Percentiles rank a stretch among this genome's conserved stretches.
These are phyloP conservation scores for Perca flavescens DNA, from an alignment of 2,113 vertebrate genomes.

Conservation along the genomic window DNA sequence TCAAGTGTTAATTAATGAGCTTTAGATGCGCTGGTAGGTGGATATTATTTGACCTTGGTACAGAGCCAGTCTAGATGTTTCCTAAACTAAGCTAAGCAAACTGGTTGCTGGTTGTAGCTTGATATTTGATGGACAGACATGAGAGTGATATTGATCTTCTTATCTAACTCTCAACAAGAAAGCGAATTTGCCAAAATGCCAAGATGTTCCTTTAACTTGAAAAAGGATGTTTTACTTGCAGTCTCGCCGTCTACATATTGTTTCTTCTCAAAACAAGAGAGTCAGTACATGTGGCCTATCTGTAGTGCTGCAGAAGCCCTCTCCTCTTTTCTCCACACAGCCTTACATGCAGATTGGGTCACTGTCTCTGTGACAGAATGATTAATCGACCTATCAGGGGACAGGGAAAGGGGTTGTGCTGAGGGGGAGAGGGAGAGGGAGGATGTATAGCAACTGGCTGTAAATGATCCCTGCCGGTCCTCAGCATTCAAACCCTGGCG, in stretches of 20 bases:
- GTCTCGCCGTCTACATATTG: slow-evolving; percentile 4
- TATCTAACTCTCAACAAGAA: not conserved
- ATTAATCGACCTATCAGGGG: slow-evolving; percentile 79
- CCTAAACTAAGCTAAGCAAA: slow-evolving; percentile 3
- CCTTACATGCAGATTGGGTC: slow-evolving; percentile 78
- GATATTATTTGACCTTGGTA: not conserved
- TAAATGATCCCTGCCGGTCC: slow-evolving; percentile 71
- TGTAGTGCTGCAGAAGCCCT: slow-evolving; percentile 62
- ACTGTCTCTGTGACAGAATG: slow-evolving; percentile 75
- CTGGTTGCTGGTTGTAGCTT: not conserved
- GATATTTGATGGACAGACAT: not conserved
- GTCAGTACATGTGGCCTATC: slow-evolving; percentile 47
- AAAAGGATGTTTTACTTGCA: not conserved
- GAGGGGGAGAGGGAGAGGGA: slow-evolving; percentile 49
- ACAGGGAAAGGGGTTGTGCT: slow-evolving; percentile 55
- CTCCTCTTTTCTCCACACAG: slow-evolving; percentile 42
- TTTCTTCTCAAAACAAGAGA: slow-evolving; percentile 10
- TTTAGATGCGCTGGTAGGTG: not conserved
- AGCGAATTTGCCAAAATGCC: slow-evolving; percentile 2
- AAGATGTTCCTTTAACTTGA: slow-evolving; percentile 17
- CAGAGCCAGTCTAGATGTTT: not conserved
- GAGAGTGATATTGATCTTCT: not conserved
- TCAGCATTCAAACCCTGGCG: slow-evolving; percentile 57
- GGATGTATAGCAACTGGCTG: slow-evolving; percentile 74
- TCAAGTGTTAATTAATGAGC: not conserved